Conservation (phyloP, 2,888 invertebrate species). For the Brachyopa scutellaris region DNA sequence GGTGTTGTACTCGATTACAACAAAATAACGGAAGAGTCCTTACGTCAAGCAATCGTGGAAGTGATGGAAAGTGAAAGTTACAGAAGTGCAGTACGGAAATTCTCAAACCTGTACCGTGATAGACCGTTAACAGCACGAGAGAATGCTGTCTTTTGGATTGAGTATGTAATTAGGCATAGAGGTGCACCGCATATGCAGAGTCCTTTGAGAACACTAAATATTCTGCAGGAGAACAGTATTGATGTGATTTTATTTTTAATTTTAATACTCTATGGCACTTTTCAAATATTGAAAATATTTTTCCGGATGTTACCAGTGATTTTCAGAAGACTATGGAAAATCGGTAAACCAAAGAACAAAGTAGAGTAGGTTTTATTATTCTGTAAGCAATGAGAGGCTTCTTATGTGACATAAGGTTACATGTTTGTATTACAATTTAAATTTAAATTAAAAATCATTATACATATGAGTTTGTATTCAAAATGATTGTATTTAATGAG, state of each 20-base stretch:
- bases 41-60: constrained; percentile 70
- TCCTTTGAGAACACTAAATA: constrained; percentile 81
- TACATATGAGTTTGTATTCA: too few species aligned
- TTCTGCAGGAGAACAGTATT: constrained; percentile 81
- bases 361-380: background rate
- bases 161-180: constrained; percentile 83
- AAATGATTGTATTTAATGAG: too few species aligned
- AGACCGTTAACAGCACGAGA: constrained; percentile 82
- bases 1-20: constrained; percentile 43
- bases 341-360: background rate
- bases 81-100: constrained; percentile 77
- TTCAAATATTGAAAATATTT: constrained; percentile 19
- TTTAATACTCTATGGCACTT: background rate
- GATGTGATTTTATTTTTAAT: constrained; percentile 78
- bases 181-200: constrained; percentile 83
- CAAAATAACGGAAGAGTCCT: constrained; percentile 64
- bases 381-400: too few species aligned
- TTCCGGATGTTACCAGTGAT: background rate
- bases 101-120: constrained; percentile 82
- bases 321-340: background rate
- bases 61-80: constrained; percentile 74
- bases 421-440: too few species aligned
- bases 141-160: constrained; percentile 83
- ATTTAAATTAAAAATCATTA: too few species aligned
- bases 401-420: too few species aligned